Evolutionary conservation across 2,888 invertebrate genomes (phyloP).

Genomic region (Aphidius colemani): DNA sequence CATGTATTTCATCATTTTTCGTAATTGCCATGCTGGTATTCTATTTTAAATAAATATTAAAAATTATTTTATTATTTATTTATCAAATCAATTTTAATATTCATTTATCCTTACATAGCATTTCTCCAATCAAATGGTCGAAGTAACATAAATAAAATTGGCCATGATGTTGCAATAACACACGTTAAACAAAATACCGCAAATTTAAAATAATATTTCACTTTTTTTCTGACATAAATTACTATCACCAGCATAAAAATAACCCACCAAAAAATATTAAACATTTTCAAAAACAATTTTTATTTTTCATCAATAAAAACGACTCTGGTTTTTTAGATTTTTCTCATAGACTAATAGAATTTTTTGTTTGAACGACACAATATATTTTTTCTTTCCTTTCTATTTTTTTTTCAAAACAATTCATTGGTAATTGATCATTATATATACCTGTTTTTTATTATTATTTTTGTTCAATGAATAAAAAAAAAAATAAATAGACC

Average conservation of each 20-base stretch:
- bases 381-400: too few relatives aligned
- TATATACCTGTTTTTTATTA: too few relatives aligned
- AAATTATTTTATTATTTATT: constrained; percentile 23
- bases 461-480: too few relatives aligned
- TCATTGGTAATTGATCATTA: too few relatives aligned
- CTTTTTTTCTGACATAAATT: constrained; percentile 65
- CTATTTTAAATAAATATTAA: constrained; percentile 57
- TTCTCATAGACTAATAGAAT: too few relatives aligned
- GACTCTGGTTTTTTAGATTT: too few relatives aligned
- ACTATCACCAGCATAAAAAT: constrained; percentile 47
- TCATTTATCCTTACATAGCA: constrained; percentile 74
- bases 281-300: constrained; percentile 43
- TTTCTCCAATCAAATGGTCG: constrained; percentile 76
- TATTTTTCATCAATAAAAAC: too few relatives aligned
- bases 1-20: constrained; percentile 65
- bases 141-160: constrained; percentile 77
- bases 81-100: constrained; percentile 2
- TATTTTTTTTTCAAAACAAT: too few relatives aligned
- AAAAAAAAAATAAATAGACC: too few relatives aligned
- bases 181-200: constrained; percentile 68
- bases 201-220: constrained; percentile 76
- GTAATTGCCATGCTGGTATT: constrained; percentile 71
- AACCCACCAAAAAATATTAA: constrained; percentile 46
- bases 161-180: constrained; percentile 67
- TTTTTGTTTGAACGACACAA: too few relatives aligned